Base-by-base conservation (phyloP, 1,140 invertebrate genomes). In the Argopecten irradians region DNA sequence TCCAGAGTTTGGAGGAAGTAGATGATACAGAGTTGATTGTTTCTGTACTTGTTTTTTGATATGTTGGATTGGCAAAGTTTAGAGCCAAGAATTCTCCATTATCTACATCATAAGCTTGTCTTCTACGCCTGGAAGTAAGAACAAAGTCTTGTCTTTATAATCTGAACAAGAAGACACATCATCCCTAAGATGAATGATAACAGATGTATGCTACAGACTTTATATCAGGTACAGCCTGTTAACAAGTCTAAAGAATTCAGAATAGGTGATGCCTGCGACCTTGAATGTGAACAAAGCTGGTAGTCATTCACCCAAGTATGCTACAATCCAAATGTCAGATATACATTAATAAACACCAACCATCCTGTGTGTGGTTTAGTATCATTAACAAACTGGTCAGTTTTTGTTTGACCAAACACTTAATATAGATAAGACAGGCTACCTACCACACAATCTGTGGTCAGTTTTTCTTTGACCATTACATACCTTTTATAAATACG, bases 41-140 rank as follows among this genome's bases (percentile, higher is more conserved):
- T 87, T 96, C 96, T 85, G 95, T 95, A 91, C 95, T 96, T 0
- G 97, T 97, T n/a, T 97, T 96, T 91, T 97, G 97, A 92, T 98
- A 98, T 92, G 97, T 97, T 0, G 97, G 97, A 96, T 98, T 98
- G 0, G 97, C 97, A 94, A 97, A 98, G 0, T 97, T 97, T 85
- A 97, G 94, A 0, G 97, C 96, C 82, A 97, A 97, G 87, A 97
- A 96, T 86, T 97, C 96, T 84, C 92, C 92, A 83, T 83, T 35
- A 34, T 88, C 89, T 0, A 88, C 71, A 88, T 86, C 84, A 90
- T 93, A 89, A 89, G 91, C 82, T 89, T 90, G 34, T 90, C 86
- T 88, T 90, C 55, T 85, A 55, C 84, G 88, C 91, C 92, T 91
- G 91, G 91, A 90, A 28, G 87, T 87, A 85, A 34, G 71, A 71